Evolutionary conservation across 2,888 invertebrate species (phyloP).

Genomic region (Caradrina kadenii): DNA sequence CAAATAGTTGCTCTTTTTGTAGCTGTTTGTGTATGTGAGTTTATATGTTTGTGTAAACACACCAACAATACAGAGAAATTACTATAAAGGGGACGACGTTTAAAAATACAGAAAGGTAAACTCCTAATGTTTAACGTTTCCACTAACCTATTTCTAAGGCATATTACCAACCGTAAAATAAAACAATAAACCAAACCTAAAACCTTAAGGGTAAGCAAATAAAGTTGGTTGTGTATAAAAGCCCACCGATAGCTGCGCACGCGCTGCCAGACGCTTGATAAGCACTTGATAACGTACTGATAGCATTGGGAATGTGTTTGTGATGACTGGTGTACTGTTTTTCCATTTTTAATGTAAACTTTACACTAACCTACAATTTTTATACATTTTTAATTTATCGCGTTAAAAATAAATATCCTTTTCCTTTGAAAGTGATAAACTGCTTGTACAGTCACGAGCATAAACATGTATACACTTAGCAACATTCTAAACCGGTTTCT

Average conservation of each 20-base stretch:
- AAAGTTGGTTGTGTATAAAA: constrained; percentile 10
- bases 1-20: too few species aligned
- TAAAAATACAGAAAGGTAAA: too few species aligned
- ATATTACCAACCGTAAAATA: neutral
- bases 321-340: constrained; percentile 18
- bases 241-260: constrained; percentile 27
- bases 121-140: too few species aligned
- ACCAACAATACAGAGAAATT: too few species aligned
- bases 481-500: too few species aligned
- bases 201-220: constrained; percentile 23
- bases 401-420: constrained; percentile 26
- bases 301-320: constrained; percentile 22
- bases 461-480: too few species aligned
- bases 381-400: constrained; percentile 10
- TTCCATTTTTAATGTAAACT: neutral
- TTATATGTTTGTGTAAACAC: too few species aligned
- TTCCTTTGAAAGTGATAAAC: constrained; percentile 22
- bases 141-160: too few species aligned
- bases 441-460: too few species aligned
- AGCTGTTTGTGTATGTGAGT: too few species aligned
- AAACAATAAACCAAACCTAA: neutral
- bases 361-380: neutral
- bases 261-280: constrained; percentile 63
- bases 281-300: constrained; percentile 38
- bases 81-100: too few species aligned